These are phyloP conservation scores for Rhodinocichla rosea DNA, from an alignment of 2,113 vertebrate species.

Conservation along the genomic window DNA sequence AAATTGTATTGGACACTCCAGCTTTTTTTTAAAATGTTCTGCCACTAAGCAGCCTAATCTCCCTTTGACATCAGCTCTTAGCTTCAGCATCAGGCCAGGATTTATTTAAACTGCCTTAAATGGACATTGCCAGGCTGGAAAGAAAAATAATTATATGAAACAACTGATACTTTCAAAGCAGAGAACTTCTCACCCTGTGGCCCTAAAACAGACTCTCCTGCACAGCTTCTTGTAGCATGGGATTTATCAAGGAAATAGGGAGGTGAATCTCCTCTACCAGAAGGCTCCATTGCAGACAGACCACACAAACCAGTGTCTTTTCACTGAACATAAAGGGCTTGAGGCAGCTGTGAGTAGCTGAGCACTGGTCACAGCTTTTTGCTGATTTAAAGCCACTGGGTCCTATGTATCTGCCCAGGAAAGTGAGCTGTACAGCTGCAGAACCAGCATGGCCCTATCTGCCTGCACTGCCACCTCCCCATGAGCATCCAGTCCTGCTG, in stretches of 20 bases:
- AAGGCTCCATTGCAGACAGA: neutral
- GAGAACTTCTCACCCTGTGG: neutral
- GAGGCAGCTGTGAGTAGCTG: neutral
- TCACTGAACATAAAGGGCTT: neutral
- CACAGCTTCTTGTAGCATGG: neutral
- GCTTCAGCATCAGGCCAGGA: neutral
- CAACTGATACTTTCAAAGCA: conserved; percentile 28
- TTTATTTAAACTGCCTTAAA: conserved; percentile 30
- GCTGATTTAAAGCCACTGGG: fast-evolving
- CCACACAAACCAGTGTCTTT: neutral
- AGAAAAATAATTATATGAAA: conserved; percentile 38
- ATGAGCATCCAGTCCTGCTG: neutral
- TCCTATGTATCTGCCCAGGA: neutral
- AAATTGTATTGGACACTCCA: neutral
- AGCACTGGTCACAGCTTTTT: neutral
- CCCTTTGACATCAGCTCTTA: neutral
- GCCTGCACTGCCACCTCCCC: neutral
- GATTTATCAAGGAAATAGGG: neutral
- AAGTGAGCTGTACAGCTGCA: neutral
- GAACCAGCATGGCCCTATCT: neutral
- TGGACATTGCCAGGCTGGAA: neutral
- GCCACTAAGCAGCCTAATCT: neutral
- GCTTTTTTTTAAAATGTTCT: conserved; percentile 36
- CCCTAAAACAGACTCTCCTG: neutral
- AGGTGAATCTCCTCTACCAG: neutral